Evolutionary conservation across 2,113 vertebrate species (phyloP).

Genomic region (Crypturellus undulatus): DNA sequence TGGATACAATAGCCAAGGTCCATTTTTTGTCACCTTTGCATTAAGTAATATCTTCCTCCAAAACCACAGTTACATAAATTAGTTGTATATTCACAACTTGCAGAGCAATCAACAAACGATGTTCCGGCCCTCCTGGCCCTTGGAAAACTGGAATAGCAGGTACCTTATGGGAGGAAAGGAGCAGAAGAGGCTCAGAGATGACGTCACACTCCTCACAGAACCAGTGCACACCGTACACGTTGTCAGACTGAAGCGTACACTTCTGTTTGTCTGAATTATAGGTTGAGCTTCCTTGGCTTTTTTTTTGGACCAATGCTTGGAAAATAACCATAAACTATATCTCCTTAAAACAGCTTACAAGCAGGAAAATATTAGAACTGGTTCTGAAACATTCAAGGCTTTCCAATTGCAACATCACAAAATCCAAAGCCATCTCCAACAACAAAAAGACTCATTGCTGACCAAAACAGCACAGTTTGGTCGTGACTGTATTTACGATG

Average conservation of each 20-base stretch:
- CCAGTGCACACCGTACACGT: not conserved
- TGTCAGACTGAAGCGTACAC: not conserved
- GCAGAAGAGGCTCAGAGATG: not conserved
- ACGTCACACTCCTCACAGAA: not conserved
- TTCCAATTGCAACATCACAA: slow-evolving; percentile 22
- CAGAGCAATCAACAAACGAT: not conserved
- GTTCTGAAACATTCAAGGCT: not conserved
- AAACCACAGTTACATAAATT: not conserved
- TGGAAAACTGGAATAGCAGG: not conserved
- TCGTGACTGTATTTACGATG: not conserved
- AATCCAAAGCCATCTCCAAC: slow-evolving; percentile 44
- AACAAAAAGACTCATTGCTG: not conserved
- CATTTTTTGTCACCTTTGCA: not conserved
- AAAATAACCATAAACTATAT: slow-evolving; percentile 41
- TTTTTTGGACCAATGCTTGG: slow-evolving; percentile 28
- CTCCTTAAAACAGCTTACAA: slow-evolving; percentile 33
- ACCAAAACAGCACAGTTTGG: not conserved
- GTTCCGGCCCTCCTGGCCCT: not conserved
- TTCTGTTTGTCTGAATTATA: slow-evolving; percentile 16
- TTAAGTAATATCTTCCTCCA: not conserved
- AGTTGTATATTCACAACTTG: not conserved
- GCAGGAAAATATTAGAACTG: slow-evolving; percentile 48
- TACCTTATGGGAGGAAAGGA: not conserved
- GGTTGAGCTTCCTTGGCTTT: not conserved
- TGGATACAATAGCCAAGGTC: not conserved